Percentiles rank a stretch among this genome's conserved stretches.
Evolutionary conservation across 2,888 invertebrate genomes (phyloP).

Genomic region (Hydrotaea diabolus): DNA sequence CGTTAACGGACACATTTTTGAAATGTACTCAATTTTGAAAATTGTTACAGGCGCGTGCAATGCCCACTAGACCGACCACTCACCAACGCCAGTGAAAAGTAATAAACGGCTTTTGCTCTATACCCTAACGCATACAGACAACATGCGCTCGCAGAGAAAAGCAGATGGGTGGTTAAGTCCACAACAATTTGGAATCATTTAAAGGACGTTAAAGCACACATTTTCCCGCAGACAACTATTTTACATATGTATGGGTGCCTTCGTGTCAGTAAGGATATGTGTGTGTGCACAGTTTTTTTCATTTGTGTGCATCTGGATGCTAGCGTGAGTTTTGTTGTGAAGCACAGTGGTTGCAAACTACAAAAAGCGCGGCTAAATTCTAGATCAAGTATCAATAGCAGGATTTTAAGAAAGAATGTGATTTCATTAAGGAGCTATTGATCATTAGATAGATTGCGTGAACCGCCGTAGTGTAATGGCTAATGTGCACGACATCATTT

Average conservation of each 20-base stretch:
- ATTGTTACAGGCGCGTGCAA: not conserved
- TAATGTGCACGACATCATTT: too few species aligned
- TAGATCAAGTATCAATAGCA: too few species aligned
- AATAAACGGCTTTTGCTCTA: not conserved
- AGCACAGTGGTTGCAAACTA: not conserved
- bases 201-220: constrained; percentile 4
- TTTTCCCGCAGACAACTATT: not conserved
- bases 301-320: constrained; percentile 3
- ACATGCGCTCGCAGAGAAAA: not conserved
- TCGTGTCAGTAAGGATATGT: too few species aligned
- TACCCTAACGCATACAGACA: not conserved
- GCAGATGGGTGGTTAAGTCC: not conserved
- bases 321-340: not conserved
- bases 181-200: constrained; percentile 1
- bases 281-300: not conserved
- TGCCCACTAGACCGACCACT: not conserved
- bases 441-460: too few species aligned
- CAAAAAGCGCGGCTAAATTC: too few species aligned
- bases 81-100: not conserved
- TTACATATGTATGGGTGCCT: not conserved
- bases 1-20: constrained; percentile 23
- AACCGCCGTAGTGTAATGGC: too few species aligned
- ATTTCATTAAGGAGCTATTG: too few species aligned
- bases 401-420: too few species aligned
- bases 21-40: constrained; percentile 23